Conservation (phyloP, 2,113 vertebrate genomes). For the Physeter macrocephalus region DNA sequence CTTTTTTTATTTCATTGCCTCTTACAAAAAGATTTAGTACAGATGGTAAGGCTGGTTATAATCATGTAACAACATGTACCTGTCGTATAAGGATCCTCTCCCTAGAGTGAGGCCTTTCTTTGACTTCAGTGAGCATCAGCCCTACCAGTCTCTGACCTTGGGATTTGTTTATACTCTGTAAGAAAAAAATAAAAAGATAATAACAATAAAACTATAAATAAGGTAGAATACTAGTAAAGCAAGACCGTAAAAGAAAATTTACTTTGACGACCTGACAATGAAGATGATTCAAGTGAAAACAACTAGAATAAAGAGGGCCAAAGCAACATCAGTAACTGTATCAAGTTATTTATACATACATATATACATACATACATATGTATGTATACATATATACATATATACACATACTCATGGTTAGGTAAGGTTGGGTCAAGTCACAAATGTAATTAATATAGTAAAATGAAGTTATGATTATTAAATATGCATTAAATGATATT, state of each 20-base stretch:
- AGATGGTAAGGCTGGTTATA: not conserved
- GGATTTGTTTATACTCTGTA: not conserved
- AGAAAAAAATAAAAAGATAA: not conserved
- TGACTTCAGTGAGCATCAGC: not conserved
- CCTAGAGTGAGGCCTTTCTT: not conserved
- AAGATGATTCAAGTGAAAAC: slow-evolving; percentile 4
- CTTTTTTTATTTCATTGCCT: not conserved
- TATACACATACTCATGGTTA: not conserved
- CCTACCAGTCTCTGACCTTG: not conserved
- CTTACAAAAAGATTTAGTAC: not conserved
- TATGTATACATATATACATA: not conserved
- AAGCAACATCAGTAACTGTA: not conserved
- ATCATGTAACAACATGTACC: not conserved
- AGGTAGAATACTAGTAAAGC: not conserved
- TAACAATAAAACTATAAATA: not conserved
- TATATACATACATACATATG: too few relatives aligned
- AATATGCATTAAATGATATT: slow-evolving; percentile 30
- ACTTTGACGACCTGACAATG: not conserved
- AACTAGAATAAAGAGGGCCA: not conserved
- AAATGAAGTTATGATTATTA: slow-evolving; percentile 25
- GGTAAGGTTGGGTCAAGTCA: not conserved
- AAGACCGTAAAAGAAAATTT: slow-evolving; percentile 24
- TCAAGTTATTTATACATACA: not conserved
- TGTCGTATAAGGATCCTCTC: not conserved
- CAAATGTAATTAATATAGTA: not conserved